phyloP scores from a whole-genome alignment of 2,113 vertebrate genomes.

The Pholis gunnellus region DNA sequence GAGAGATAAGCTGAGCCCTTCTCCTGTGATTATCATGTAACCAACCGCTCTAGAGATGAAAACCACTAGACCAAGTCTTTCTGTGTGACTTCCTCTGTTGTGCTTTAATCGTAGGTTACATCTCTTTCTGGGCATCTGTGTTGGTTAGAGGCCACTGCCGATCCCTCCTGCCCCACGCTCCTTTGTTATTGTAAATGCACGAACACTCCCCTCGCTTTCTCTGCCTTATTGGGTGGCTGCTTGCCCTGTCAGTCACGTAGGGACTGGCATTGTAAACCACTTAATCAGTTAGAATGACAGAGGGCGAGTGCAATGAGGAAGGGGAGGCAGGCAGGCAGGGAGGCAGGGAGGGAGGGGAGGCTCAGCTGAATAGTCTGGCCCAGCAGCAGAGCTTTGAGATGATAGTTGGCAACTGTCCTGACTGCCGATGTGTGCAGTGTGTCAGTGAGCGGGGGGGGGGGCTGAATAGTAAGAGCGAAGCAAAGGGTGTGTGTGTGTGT shows the following conservation, averaged over 20 bases:
- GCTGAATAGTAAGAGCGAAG: constrained; percentile 52
- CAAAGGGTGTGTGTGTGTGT: constrained; percentile 32
- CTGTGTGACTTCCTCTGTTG: constrained; percentile 44
- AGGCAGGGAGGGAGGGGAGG: constrained; percentile 21
- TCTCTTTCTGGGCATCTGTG: constrained; percentile 48
- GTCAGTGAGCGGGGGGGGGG: constrained; percentile 33
- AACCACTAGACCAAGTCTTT: constrained; percentile 28
- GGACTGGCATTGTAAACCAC: constrained; percentile 53
- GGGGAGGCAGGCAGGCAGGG: constrained; percentile 16
- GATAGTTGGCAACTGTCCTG: constrained; percentile 66
- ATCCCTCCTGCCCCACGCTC: constrained; percentile 24
- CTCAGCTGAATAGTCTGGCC: constrained; percentile 48
- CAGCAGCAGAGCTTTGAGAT: constrained; percentile 55
- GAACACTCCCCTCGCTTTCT: constrained; percentile 42
- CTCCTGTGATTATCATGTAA: constrained; percentile 52
- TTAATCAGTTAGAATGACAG: constrained; percentile 62
- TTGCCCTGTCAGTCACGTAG: constrained; percentile 39
- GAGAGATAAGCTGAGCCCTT: constrained; percentile 6
- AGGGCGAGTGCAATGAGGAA: constrained; percentile 26
- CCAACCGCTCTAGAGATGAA: constrained; percentile 29
- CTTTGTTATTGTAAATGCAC: constrained; percentile 43
- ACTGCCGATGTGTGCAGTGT: constrained; percentile 62
- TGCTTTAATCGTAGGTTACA: constrained; percentile 55
- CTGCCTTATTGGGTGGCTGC: constrained; percentile 30
- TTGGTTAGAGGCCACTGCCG: constrained; percentile 24